Percentiles rank a stretch among this genome's conserved stretches.
phyloP scores from a whole-genome alignment of 2,797 vertebrate genomes.

The Menidia menidia region DNA sequence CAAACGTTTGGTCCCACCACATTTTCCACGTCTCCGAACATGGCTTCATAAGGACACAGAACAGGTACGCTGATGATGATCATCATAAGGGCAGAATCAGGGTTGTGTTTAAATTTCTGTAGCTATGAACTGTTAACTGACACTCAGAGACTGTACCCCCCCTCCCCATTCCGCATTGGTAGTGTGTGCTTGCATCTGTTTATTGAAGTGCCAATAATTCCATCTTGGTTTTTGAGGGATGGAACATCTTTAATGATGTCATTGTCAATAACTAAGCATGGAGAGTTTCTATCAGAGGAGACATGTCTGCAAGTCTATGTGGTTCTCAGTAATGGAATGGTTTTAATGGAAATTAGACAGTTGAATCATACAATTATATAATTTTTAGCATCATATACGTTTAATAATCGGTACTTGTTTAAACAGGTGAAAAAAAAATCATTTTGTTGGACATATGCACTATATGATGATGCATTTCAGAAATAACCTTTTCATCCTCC shows the following conservation, averaged over 20 bases:
- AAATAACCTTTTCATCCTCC: background rate
- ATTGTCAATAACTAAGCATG: background rate
- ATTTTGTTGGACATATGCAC: background rate
- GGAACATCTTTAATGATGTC: background rate
- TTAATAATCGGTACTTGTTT: constrained; percentile 4
- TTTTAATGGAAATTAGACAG: background rate
- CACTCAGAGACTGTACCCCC: too few relatives aligned
- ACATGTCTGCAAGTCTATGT: background rate
- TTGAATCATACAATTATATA: background rate
- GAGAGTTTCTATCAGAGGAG: background rate
- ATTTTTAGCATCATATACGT: background rate
- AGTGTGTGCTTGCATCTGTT: background rate
- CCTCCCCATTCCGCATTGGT: too few relatives aligned
- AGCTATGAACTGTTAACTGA: too few relatives aligned
- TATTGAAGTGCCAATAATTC: background rate
- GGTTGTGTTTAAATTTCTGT: too few relatives aligned
- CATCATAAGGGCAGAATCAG: too few relatives aligned
- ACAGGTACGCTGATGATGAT: too few relatives aligned
- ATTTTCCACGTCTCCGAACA: background rate
- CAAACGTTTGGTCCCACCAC: background rate
- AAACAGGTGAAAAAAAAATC: constrained; percentile 12
- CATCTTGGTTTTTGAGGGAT: background rate
- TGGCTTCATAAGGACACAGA: constrained; percentile 1
- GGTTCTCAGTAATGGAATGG: background rate
- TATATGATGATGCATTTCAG: constrained; percentile 22